phyloP scores from a whole-genome alignment of 1,140 invertebrate species.

The Hydropsyche tenuis region DNA sequence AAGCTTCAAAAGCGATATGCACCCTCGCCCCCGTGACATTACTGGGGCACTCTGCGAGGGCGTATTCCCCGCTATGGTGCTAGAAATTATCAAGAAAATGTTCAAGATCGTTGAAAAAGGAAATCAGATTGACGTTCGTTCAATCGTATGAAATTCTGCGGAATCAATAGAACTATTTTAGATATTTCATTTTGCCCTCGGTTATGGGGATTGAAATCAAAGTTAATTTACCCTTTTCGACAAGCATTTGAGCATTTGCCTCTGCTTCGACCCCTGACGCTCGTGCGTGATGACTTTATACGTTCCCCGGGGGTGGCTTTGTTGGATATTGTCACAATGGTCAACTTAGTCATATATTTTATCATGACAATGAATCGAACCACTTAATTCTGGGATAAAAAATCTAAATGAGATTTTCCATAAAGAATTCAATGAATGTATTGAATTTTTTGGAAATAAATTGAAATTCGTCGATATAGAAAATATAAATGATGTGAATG shows the following conservation, averaged over 20 bases:
- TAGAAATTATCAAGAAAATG: background rate
- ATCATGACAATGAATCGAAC: background rate
- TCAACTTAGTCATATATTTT: conserved; percentile 15
- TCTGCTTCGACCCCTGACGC: background rate
- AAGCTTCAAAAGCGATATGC: conserved; percentile 2
- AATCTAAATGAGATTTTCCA: background rate
- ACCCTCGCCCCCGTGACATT: background rate
- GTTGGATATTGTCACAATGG: conserved; percentile 17
- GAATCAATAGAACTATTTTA: background rate
- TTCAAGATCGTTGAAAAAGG: background rate
- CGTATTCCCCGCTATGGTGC: conserved; percentile 3
- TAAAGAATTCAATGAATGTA: no score
- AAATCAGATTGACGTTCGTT: no score
- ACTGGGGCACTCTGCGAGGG: background rate
- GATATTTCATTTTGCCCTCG: background rate
- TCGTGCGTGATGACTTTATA: conserved; percentile 15
- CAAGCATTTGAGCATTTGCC: conserved; percentile 19
- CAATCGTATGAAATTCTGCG: no score
- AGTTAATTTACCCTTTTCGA: conserved; percentile 38
- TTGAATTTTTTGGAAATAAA: no score
- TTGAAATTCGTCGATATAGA: no score
- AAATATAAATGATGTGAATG: no score
- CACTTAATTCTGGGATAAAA: background rate
- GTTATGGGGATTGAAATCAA: background rate
- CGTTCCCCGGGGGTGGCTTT: conserved; percentile 13